A percentile compares a stretch with the other conserved stretches of the same genome.
phyloP scores from a whole-genome alignment of 1,140 invertebrate genomes.

The Probaryconus sp. region DNA sequence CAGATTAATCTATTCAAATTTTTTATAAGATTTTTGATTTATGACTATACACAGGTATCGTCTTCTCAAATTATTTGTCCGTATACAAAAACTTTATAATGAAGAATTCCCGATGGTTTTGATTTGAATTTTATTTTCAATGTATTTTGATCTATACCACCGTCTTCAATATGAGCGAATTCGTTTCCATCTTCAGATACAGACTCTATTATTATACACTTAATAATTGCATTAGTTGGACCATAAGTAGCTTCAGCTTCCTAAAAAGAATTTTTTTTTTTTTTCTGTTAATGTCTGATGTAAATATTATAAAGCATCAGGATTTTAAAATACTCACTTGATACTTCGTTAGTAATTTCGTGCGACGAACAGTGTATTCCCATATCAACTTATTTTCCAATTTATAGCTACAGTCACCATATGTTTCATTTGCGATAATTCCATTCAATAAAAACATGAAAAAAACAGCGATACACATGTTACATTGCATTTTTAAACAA shows the following conservation, averaged over 20 bases:
- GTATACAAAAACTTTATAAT: conserved; percentile 64
- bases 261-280: conserved; percentile 30
- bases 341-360: conserved; percentile 33
- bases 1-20: too few relatives aligned
- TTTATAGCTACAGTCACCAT: conserved; percentile 47
- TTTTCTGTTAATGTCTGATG: too few relatives aligned
- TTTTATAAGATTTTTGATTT: too few relatives aligned
- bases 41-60: neutral
- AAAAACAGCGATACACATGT: conserved; percentile 4
- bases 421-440: conserved; percentile 10
- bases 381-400: conserved; percentile 63
- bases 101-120: conserved; percentile 54
- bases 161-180: conserved; percentile 57
- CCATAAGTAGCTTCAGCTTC: conserved; percentile 65
- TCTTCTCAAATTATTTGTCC: conserved; percentile 30
- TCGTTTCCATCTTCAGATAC: conserved; percentile 60
- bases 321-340: conserved; percentile 56
- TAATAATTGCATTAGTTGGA: conserved; percentile 56
- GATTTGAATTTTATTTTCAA: conserved; percentile 64
- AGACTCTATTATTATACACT: conserved; percentile 64
- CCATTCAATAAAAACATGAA: conserved; percentile 3
- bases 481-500: too few relatives aligned
- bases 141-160: conserved; percentile 61
- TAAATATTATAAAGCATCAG: neutral
- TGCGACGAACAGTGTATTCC: conserved; percentile 64